Conservation (phyloP, 2,113 vertebrate genomes). For the Tenrec ecaudatus region DNA sequence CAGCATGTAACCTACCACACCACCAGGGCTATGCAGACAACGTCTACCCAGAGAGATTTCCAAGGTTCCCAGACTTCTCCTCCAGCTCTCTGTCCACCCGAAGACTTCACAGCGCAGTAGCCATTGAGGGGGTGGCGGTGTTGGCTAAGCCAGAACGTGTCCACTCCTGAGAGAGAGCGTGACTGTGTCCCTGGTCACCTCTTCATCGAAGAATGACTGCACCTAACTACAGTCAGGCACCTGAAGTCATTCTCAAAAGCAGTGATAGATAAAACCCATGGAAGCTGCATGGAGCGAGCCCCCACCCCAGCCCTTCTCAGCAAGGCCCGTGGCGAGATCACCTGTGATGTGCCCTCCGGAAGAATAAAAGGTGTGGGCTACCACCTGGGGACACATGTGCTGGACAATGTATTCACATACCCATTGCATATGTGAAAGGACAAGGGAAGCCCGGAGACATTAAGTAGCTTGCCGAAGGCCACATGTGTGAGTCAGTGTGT, state of each 20-base stretch:
- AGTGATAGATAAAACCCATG: neutral
- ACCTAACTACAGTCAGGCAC: neutral
- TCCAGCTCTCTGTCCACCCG: neutral
- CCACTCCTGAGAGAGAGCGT: rapidly evolving
- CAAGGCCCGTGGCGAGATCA: no score
- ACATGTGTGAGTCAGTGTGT: neutral
- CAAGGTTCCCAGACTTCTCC: neutral
- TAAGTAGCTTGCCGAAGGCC: neutral
- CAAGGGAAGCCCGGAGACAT: neutral
- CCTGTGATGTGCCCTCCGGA: neutral
- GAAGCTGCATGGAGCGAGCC: neutral
- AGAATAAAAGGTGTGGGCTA: rapidly evolving
- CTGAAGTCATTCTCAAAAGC: neutral
- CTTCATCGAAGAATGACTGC: neutral
- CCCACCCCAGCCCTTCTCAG: neutral
- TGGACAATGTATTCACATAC: neutral
- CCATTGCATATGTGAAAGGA: neutral
- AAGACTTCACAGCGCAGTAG: neutral
- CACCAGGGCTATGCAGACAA: neutral
- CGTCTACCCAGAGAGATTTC: neutral
- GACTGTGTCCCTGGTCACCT: neutral
- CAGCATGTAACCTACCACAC: no score
- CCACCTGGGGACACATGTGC: neutral
- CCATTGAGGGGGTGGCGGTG: rapidly evolving
- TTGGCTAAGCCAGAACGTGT: neutral